Conservation (phyloP, 2,888 invertebrate species). For the Ceriagrion tenellum region DNA sequence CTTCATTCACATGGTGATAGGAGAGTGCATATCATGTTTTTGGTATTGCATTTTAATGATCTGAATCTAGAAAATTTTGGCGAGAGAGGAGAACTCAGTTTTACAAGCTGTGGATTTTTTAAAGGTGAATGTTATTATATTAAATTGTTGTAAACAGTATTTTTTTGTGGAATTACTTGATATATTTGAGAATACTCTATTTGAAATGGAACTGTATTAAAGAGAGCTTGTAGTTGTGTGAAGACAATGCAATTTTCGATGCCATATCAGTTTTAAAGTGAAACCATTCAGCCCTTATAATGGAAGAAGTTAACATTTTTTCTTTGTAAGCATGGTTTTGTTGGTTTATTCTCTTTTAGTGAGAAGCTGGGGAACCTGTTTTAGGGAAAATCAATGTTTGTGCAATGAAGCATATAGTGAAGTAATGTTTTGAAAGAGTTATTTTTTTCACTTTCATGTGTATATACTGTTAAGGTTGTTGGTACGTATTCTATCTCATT, state of each 20-base stretch:
- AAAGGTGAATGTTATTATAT: not conserved
- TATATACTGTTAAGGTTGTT: not conserved
- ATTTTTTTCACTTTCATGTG: not conserved
- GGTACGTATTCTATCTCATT: not conserved
- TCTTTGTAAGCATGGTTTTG: no score
- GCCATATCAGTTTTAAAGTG: no score
- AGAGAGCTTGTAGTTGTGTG: no score
- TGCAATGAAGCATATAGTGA: no score
- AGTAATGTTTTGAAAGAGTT: not conserved
- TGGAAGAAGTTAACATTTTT: no score
- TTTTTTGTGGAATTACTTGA: not conserved
- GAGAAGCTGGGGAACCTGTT: not conserved
- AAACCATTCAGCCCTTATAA: no score
- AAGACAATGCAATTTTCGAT: no score
- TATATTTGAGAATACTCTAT: not conserved
- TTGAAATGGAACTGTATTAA: not conserved
- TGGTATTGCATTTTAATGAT: not conserved
- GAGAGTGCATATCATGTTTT: not conserved
- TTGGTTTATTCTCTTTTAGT: not conserved
- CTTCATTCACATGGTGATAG: not conserved
- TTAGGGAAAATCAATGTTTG: not conserved
- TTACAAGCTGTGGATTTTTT: not conserved
- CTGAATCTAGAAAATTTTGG: not conserved
- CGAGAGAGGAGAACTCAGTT: not conserved
- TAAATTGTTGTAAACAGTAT: not conserved